Base-by-base conservation (phyloP, 2,888 invertebrate species). In the Tanytarsus gracilentus region DNA sequence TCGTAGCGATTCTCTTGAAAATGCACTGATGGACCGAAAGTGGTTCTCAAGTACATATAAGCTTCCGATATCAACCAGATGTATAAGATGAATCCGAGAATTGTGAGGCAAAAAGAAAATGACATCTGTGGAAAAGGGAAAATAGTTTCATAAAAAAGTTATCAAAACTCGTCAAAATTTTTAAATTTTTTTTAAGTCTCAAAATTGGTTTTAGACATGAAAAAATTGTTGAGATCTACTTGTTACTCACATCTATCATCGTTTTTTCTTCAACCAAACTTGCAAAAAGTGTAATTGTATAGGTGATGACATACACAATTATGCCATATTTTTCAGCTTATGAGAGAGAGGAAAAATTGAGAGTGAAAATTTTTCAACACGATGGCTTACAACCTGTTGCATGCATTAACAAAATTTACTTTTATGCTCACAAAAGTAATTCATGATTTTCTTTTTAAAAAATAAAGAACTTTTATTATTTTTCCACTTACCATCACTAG, bases 1-100 rank as follows among this genome's bases (percentile, higher is more conserved):
- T 58, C 29, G 33, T 58, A 44, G n/a, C 48, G 58, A 29, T 48
- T 27, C 58, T 58, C 58, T 58, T 48, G 27, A 58, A 48, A 58
- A 8, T 16, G 3, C 7, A 58, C 2, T 21, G 4, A 5, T 1
- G 58, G 27, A 3, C 29, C 29, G 14, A 7, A 58, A 14, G 21
- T 16, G 4, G 48, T 58, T 9, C 26, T 29, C 5, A 58, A 21
- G n/a, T 21, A 30, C 58, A 58, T 58, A 8, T 18, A 58, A 21
- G 48, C 48, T 21, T 58, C 27, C 5, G 58, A 44, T 30, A 58
- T 29, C 3, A 58, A 21, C 27, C 33, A 58, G 30, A 48, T 48
- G 29, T 49, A 18, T n/a, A 30, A 9, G 5, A 48, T 14, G 30
- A 44, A 48, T 6, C 48, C 58, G 14, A 58, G 27, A 14, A 29